Percentiles rank a stretch among this genome's conserved stretches.
These are phyloP conservation scores for Petrocephalus zakoni DNA, from an alignment of 2,113 vertebrate species.

Conservation along the genomic window DNA sequence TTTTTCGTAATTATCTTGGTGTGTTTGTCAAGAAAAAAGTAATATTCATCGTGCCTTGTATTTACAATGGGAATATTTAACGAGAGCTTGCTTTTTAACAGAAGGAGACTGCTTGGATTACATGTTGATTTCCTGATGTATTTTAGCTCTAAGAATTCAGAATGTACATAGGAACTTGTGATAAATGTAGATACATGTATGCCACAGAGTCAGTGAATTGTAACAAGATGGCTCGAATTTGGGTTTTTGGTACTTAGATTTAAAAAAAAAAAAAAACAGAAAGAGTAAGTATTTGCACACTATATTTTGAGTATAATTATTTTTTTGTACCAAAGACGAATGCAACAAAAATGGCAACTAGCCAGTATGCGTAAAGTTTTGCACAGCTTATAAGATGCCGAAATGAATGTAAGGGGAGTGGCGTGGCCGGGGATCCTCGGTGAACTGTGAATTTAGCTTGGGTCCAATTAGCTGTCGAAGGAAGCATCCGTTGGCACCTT, in stretches of 20 bases:
- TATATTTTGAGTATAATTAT: conserved; percentile 88
- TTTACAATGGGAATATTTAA: conserved; percentile 59
- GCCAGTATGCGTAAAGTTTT: conserved; percentile 99
- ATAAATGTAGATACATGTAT: conserved; percentile 86
- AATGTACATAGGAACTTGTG: conserved; percentile 96
- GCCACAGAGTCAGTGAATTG: conserved; percentile 99
- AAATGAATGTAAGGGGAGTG: conserved; percentile 97
- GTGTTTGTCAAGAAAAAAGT: conserved; percentile 74
- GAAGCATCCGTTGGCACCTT: conserved; percentile 79
- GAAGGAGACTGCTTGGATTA: conserved; percentile 47
- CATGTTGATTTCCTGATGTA: conserved; percentile 73
- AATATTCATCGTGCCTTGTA: conserved; percentile 99
- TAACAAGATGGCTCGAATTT: conserved; percentile 89
- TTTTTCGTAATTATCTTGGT: conserved; percentile 70
- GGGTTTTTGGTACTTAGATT: conserved; percentile 62
- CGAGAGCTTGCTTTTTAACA: conserved; percentile 48
- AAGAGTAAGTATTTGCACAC: conserved; percentile 97
- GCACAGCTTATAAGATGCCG: conserved; percentile 99
- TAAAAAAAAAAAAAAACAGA: conserved; percentile 29
- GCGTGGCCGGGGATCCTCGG: conserved; percentile 92
- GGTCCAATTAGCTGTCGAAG: conserved; percentile 99
- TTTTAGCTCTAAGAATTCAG: conserved; percentile 85
- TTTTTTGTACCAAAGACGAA: conserved; percentile 99
- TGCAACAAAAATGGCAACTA: conserved; percentile 97
- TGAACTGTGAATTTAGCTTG: conserved; percentile 99